These are phyloP conservation scores for Drosophila recens DNA, from an alignment of 2,888 invertebrate genomes.

Conservation along the genomic window DNA sequence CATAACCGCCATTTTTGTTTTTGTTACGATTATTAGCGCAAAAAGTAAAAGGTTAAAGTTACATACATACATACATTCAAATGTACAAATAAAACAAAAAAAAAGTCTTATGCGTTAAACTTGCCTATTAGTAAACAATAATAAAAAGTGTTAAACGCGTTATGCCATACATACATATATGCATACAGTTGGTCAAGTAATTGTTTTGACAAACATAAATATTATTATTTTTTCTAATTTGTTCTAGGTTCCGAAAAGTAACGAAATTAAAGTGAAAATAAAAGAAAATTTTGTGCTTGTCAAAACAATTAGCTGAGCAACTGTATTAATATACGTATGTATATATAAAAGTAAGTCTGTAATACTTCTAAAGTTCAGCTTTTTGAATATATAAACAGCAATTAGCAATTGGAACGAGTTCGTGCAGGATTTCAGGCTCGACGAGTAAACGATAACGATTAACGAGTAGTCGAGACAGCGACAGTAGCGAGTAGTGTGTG, in stretches of 20 bases:
- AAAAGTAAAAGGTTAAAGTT: slow-evolving; percentile 18
- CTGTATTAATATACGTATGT: slow-evolving; percentile 7
- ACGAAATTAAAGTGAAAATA: neutral
- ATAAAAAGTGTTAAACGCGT: slow-evolving; percentile 69
- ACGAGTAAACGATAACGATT: slow-evolving; percentile 24
- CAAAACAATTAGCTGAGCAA: neutral
- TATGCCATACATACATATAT: slow-evolving; percentile 50
- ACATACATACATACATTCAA: slow-evolving; percentile 18
- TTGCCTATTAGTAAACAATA: slow-evolving; percentile 77
- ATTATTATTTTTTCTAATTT: neutral
- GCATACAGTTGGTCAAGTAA: slow-evolving; percentile 8
- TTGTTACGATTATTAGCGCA: neutral
- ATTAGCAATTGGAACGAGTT: slow-evolving; percentile 33
- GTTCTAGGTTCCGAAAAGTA: slow-evolving; percentile 1
- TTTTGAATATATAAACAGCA: slow-evolving; percentile 34
- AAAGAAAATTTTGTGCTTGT: neutral
- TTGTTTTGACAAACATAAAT: neutral
- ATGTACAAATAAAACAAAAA: slow-evolving; percentile 40
- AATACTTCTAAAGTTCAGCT: slow-evolving; percentile 75
- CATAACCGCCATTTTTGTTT: slow-evolving; percentile 18
- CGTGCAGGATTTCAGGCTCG: slow-evolving; percentile 4
- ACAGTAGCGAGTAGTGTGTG: neutral
- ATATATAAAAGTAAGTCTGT: slow-evolving; percentile 53
- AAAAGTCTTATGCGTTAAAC: slow-evolving; percentile 56
- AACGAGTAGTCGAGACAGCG: slow-evolving; percentile 10